Evolutionary conservation across 2,113 vertebrate species (phyloP).

Genomic region (Megaptera novaeangliae): DNA sequence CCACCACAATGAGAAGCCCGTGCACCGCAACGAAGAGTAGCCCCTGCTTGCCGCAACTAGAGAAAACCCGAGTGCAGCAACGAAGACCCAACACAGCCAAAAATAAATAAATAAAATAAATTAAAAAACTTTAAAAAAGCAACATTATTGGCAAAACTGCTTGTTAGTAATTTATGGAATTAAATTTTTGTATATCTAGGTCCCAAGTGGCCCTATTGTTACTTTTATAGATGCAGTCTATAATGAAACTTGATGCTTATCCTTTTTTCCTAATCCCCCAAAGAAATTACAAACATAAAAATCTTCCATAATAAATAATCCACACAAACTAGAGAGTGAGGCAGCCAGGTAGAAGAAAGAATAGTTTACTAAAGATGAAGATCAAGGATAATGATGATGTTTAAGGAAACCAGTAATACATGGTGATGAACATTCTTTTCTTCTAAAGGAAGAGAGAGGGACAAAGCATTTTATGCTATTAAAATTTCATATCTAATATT

Average conservation of each 20-base stretch:
- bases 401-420: not conserved
- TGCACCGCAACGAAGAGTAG: no score
- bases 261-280: not conserved
- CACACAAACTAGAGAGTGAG: not conserved
- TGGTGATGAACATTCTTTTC: not conserved
- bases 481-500: not conserved
- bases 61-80: no score
- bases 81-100: no score
- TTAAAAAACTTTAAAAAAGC: no score
- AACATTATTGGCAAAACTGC: not conserved
- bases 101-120: no score
- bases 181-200: not conserved
- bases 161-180: not conserved
- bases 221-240: not conserved
- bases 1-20: no score
- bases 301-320: not conserved
- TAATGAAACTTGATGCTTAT: not conserved
- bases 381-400: not conserved
- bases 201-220: not conserved
- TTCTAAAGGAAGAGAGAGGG: not conserved
- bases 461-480: not conserved
- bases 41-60: no score
- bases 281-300: not conserved
- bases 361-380: not conserved
- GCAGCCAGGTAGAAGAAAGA: not conserved